Conservation (phyloP, 64 coral and sea anemone genomes). For the Exaiptasia diaphana region DNA sequence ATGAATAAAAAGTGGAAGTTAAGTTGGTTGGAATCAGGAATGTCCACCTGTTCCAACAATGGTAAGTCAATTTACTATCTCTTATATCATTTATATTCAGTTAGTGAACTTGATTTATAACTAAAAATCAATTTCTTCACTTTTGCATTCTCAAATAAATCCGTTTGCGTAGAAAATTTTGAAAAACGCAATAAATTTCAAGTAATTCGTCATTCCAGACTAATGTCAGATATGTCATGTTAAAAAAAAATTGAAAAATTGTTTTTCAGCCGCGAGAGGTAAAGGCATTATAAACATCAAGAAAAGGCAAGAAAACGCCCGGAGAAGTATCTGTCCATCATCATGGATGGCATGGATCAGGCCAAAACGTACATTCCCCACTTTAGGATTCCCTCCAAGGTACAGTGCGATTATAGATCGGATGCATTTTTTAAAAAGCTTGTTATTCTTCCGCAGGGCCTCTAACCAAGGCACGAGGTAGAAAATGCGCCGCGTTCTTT, state of each 20-base stretch:
- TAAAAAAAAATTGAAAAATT: neutral
- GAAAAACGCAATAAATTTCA: no score
- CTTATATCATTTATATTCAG: neutral
- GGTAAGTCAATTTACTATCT: neutral
- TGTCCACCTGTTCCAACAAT: slow-evolving; percentile 48
- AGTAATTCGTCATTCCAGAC: no score
- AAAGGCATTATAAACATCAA: slow-evolving; percentile 65
- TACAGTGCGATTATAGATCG: no score
- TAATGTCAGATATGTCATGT: neutral
- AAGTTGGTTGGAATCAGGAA: slow-evolving; percentile 33
- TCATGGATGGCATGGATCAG: slow-evolving; percentile 69
- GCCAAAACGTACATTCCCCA: slow-evolving; percentile 22
- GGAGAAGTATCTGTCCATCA: slow-evolving; percentile 42
- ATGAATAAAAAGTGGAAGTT: slow-evolving; percentile 1
- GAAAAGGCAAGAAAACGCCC: slow-evolving; percentile 41
- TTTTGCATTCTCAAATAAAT: no score
- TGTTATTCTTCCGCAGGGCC: neutral
- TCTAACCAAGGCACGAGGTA: neutral
- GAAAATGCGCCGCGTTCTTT: neutral
- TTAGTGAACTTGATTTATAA: neutral
- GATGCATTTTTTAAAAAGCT: no score
- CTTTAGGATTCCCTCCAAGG: slow-evolving; percentile 7
- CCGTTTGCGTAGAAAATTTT: no score
- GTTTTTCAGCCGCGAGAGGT: slow-evolving; percentile 28
- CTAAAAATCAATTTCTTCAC: neutral